Percentiles rank a stretch among this genome's conserved stretches.
Evolutionary conservation across 2,797 vertebrate genomes (phyloP).

Genomic region (Tapera naevia): DNA sequence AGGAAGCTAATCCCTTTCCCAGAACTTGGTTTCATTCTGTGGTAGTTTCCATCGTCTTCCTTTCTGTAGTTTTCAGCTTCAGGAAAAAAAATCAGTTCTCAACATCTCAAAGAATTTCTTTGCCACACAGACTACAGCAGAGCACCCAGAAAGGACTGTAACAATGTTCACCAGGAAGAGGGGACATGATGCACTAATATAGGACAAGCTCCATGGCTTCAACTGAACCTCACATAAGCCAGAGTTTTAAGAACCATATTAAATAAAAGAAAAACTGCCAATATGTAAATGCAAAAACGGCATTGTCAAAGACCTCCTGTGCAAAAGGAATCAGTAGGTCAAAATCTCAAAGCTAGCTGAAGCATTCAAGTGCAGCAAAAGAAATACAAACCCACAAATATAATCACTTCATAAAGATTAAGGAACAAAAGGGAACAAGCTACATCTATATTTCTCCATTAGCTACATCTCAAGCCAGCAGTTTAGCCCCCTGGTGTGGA

Average conservation of each 20-base stretch:
- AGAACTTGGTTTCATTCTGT: neutral
- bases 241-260: neutral
- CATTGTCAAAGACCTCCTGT: neutral
- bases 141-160: neutral
- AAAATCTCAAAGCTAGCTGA: neutral
- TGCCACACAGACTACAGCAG: neutral
- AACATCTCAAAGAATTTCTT: neutral
- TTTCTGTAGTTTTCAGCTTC: neutral
- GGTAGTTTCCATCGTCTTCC: neutral
- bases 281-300: neutral
- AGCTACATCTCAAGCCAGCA: neutral
- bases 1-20: neutral
- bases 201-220: neutral
- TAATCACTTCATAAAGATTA: neutral
- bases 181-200: neutral
- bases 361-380: neutral
- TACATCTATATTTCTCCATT: neutral
- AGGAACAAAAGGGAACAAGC: neutral
- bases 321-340: neutral
- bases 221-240: neutral
- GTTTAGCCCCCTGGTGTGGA: neutral
- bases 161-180: neutral
- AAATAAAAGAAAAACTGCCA: neutral
- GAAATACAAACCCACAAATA: neutral
- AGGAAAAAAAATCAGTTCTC: neutral